phyloP scores from a whole-genome alignment of 2,113 vertebrate genomes.

The Onychorhynchus coronatus region DNA sequence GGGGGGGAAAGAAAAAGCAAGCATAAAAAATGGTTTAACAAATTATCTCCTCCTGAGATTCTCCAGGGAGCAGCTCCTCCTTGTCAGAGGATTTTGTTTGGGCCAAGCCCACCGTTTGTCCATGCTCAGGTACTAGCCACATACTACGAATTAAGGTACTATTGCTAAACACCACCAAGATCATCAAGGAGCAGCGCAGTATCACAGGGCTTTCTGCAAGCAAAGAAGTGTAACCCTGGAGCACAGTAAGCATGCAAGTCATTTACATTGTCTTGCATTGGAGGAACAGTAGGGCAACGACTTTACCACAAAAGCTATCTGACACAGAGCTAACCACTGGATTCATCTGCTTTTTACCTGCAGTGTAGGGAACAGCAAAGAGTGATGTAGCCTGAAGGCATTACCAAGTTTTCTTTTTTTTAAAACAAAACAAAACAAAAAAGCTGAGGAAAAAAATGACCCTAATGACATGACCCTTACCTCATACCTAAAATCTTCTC shows the following conservation, averaged over 20 bases:
- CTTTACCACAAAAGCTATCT: neutral
- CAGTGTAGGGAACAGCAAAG: neutral
- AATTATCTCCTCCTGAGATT: fast-evolving
- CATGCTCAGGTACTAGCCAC: neutral
- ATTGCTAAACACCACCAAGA: neutral
- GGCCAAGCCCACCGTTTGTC: neutral
- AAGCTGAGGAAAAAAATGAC: too few relatives aligned
- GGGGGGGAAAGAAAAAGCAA: neutral
- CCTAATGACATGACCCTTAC: neutral
- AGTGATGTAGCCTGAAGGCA: neutral
- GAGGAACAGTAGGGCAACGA: neutral
- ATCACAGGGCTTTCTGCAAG: neutral
- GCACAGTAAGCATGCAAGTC: neutral
- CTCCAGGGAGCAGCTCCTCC: neutral
- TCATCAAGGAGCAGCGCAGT: neutral
- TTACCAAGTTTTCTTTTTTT: neutral
- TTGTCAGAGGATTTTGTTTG: neutral
- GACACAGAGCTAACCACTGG: neutral
- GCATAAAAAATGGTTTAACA: neutral
- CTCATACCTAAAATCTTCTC: neutral
- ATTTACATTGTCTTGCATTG: neutral
- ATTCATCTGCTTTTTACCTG: neutral
- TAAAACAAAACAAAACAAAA: neutral
- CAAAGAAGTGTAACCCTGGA: neutral
- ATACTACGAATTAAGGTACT: neutral